These are phyloP conservation scores for Gymnocheta viridis DNA, from an alignment of 2,888 invertebrate species.

Conservation along the genomic window DNA sequence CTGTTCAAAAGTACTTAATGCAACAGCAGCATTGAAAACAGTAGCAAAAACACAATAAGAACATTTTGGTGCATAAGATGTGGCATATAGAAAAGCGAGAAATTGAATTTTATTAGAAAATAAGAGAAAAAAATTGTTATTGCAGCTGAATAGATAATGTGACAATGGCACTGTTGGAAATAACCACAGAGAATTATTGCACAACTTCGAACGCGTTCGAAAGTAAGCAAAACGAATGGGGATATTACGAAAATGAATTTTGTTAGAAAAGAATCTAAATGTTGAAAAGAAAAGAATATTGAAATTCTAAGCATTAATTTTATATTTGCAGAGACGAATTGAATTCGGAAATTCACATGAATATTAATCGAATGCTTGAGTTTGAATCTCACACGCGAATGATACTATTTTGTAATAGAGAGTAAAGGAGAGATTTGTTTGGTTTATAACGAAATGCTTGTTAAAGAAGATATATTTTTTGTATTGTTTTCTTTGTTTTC, in stretches of 20 bases:
- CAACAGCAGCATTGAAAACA: neutral
- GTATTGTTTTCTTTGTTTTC: too few species aligned
- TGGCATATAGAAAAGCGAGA: neutral
- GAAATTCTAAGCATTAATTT: too few species aligned
- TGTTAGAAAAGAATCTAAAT: neutral
- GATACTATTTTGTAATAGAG: too few species aligned
- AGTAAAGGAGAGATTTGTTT: too few species aligned
- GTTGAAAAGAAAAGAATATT: neutral
- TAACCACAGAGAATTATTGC: constrained; percentile 59
- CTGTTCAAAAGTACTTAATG: constrained; percentile 32
- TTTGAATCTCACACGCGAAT: too few species aligned
- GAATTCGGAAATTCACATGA: too few species aligned
- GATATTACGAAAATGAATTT: constrained; percentile 25
- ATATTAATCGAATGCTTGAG: too few species aligned
- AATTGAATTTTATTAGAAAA: constrained; percentile 31
- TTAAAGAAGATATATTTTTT: too few species aligned
- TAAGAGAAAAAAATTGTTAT: neutral
- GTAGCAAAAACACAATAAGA: neutral
- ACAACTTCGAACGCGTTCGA: constrained; percentile 21
- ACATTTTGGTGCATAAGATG: neutral
- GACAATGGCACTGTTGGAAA: constrained; percentile 59
- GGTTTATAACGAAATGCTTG: too few species aligned
- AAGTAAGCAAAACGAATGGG: neutral
- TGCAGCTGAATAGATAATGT: constrained; percentile 51
- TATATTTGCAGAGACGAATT: too few species aligned